phyloP scores from a whole-genome alignment of 2,113 vertebrate species.

The Phocoena phocoena region DNA sequence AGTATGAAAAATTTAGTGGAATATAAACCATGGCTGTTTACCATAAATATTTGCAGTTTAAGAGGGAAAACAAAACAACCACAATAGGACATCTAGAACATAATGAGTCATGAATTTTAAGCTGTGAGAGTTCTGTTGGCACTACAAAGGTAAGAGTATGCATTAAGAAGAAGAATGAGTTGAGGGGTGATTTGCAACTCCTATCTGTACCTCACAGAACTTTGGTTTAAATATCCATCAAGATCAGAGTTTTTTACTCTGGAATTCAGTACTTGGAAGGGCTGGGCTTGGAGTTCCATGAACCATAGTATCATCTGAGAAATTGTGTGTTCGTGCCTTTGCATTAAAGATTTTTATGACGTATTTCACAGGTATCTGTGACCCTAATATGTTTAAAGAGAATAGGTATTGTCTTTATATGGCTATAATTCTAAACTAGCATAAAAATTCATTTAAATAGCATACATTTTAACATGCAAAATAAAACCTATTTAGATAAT shows the following conservation, averaged over 20 bases:
- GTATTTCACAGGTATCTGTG: neutral
- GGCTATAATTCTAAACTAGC: neutral
- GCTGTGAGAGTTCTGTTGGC: neutral
- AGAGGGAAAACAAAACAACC: neutral
- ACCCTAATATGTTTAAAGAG: neutral
- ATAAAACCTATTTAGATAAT: neutral
- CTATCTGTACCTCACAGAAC: neutral
- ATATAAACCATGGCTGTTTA: neutral
- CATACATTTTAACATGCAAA: neutral
- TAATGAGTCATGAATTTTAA: neutral
- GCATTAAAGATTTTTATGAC: neutral
- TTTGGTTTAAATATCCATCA: neutral
- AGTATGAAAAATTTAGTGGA: neutral
- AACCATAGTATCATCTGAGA: neutral
- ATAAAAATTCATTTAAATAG: conserved; percentile 36
- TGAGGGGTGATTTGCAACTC: neutral
- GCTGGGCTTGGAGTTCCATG: neutral
- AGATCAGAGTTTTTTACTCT: neutral
- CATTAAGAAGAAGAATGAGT: neutral
- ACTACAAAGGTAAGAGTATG: neutral
- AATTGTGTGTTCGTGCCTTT: neutral
- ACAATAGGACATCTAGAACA: neutral
- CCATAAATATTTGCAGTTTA: neutral
- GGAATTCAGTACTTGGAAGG: neutral
- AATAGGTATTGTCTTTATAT: neutral